phyloP scores from a whole-genome alignment of 2,797 vertebrate genomes.

The Pangasius macronema region DNA sequence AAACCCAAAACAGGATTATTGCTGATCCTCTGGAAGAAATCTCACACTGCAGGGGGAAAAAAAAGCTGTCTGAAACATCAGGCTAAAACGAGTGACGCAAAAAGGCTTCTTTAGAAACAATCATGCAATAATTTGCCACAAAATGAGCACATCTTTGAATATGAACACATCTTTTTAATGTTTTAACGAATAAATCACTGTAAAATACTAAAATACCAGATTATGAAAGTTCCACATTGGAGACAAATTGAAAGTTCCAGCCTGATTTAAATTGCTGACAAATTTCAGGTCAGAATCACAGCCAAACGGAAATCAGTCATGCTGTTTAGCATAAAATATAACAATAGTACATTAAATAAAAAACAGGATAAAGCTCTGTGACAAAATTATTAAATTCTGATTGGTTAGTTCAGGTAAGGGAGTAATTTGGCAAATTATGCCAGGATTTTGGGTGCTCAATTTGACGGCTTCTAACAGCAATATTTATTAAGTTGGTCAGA shows the following conservation, averaged over 20 bases:
- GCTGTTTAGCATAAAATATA: constrained; percentile 1
- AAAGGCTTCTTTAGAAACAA: not conserved
- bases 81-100: not conserved
- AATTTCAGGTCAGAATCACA: constrained; percentile 5
- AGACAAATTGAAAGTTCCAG: not conserved
- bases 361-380: not conserved
- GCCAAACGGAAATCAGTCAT: not conserved
- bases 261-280: not conserved
- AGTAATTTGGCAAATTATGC: not conserved
- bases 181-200: not conserved
- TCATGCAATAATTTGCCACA: not conserved
- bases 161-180: not conserved
- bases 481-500: not conserved
- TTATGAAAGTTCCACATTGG: not conserved
- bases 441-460: not conserved
- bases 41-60: not conserved
- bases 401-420: not conserved
- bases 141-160: constrained; percentile 1
- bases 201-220: not conserved
- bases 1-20: not conserved
- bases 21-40: not conserved
- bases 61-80: not conserved
- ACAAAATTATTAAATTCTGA: not conserved
- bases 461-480: not conserved
- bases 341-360: not conserved